phyloP scores from a whole-genome alignment of 2,888 invertebrate species.

The Chrysopilus asiliformis region DNA sequence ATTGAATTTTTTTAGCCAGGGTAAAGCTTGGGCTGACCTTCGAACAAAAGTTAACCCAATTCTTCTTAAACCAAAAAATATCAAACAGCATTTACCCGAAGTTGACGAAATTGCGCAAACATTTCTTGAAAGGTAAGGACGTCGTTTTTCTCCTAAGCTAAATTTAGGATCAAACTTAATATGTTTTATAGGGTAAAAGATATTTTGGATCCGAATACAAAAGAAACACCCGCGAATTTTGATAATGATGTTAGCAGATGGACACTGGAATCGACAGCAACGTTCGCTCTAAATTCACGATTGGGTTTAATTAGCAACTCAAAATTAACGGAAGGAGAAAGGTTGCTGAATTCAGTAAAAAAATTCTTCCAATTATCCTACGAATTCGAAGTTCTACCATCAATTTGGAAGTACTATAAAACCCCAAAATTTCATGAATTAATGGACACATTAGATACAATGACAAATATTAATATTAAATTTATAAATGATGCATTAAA shows the following conservation, averaged over 20 bases:
- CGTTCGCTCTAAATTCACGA: conserved; percentile 33
- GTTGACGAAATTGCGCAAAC: conserved; percentile 39
- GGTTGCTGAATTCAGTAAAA: conserved; percentile 15
- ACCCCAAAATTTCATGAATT: conserved; percentile 5
- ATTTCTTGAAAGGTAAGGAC: conserved; percentile 25
- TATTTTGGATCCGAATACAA: conserved; percentile 23
- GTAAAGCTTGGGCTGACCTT: conserved; percentile 50
- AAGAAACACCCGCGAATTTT: conserved; percentile 37
- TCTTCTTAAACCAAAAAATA: conserved; percentile 47
- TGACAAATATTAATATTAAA: conserved; percentile 13
- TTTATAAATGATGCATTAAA: conserved; percentile 24
- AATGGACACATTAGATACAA: conserved; percentile 3
- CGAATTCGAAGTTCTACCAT: conserved; percentile 26
- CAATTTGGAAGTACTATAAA: conserved; percentile 25
- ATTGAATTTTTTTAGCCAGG: conserved; percentile 38
- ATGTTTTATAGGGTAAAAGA: conserved; percentile 24
- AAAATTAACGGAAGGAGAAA: too few species aligned
- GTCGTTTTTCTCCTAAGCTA: background rate
- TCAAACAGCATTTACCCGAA: conserved; percentile 39
- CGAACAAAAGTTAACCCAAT: conserved; percentile 53
- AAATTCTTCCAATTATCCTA: conserved; percentile 6
- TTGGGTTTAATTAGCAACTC: conserved; percentile 21
- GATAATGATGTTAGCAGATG: conserved; percentile 40
- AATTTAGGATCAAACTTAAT: conserved; percentile 13
- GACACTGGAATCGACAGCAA: conserved; percentile 42